Evolutionary conservation across 2,113 vertebrate genomes (phyloP), one percentile per base, ranked within the genome.

Genomic region (Rhipidura dahli): DNA sequence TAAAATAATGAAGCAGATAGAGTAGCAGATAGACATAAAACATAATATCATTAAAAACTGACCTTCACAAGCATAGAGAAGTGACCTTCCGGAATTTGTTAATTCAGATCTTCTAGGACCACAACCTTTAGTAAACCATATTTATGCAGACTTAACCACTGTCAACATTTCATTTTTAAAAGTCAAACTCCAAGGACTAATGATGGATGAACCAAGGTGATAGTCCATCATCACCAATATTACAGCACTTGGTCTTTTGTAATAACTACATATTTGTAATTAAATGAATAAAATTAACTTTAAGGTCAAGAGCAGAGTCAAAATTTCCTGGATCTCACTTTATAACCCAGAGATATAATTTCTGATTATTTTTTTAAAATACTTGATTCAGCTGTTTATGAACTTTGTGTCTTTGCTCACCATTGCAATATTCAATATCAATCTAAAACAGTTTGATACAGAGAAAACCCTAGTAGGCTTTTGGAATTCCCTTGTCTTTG

Each of bases 31-130:
- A 85, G 60, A 75, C 28, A 66, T 66, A 91, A 89, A 85, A 84
- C 33, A 65, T 91, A 95, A 94, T 87, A 44, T 31, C 56, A 92
- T 89, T 91, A 71, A 81, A 78, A 70, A 88, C 14, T 83, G 59
- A 92, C 69, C 64, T 95, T 87, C 47, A n/a, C 11, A 81, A 57
- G 3, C 56, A 80, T 2, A 72, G 26, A 37, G 26, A 85, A 83
- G 12, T 60, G 51, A 92, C 63, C 59, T 94, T 91, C 51, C 54
- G 50, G 2, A 28, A 90, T 86, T 70, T 78, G 13, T 81, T 71
- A 87, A 94, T 93, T 92, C 60, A 59, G 10, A 81, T 50, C 35
- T 92, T 92, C 63, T n/a, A 91, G 61, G 53, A 91, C 28, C 63
- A 80, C 51, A 89, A 60, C 47, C 64, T 84, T 92, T 78, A 90